Conservation (phyloP, 2,888 invertebrate species). For the Atrina japonica region DNA sequence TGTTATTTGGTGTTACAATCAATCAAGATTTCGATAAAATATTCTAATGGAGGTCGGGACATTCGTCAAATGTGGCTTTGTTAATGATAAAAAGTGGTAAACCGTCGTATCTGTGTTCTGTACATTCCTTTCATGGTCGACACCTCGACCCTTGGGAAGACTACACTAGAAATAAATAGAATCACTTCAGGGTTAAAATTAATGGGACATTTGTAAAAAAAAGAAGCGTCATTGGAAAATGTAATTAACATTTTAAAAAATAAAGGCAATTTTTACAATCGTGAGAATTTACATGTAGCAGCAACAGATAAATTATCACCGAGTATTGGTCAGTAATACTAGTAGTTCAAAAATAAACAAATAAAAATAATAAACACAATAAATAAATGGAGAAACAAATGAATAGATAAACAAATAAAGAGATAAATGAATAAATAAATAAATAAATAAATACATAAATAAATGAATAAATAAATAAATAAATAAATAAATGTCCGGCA, state of each 20-base stretch:
- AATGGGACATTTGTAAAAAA: constrained; percentile 9
- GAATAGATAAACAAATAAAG: too few relatives aligned
- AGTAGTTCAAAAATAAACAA: not conserved
- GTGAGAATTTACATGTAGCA: too few relatives aligned
- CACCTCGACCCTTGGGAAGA: constrained; percentile 25
- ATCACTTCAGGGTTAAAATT: constrained; percentile 8
- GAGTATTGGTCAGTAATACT: constrained; percentile 8
- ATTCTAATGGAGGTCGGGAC: constrained; percentile 19
- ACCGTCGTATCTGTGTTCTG: constrained; percentile 10
- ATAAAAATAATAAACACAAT: too few relatives aligned
- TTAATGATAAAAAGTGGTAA: constrained; percentile 9
- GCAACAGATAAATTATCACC: too few relatives aligned
- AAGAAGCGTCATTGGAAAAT: not conserved
- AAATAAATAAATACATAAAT: too few relatives aligned
- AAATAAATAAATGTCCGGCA: not conserved
- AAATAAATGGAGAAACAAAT: too few relatives aligned
- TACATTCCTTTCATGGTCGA: constrained; percentile 12
- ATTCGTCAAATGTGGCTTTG: constrained; percentile 25
- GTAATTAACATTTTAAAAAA: too few relatives aligned
- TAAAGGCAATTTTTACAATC: too few relatives aligned
- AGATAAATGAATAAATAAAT: too few relatives aligned
- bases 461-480: too few relatives aligned
- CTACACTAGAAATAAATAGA: constrained; percentile 1
- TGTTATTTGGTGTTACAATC: too few relatives aligned
- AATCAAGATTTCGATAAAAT: constrained; percentile 20